Conservation (phyloP, 2,888 invertebrate species). For the Alentia gelatinosa region DNA sequence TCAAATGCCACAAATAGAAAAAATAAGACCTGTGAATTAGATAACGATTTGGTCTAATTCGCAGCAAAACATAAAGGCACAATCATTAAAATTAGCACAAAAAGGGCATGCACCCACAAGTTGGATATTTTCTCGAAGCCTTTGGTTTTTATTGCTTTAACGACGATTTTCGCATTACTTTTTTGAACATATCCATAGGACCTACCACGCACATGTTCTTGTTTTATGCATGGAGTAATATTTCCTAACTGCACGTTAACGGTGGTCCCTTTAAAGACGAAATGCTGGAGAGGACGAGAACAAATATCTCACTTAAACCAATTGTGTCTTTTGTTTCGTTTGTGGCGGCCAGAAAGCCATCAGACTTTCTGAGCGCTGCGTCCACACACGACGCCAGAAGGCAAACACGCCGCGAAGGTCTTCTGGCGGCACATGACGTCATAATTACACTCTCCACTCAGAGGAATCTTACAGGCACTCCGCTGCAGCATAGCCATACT, state of each 20-base stretch:
- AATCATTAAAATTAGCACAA: no score
- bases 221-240: not conserved
- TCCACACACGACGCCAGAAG: not conserved
- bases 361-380: not conserved
- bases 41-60: no score
- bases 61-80: no score
- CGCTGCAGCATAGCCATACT: no score
- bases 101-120: no score
- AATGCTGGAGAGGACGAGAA: not conserved
- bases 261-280: not conserved
- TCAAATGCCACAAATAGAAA: no score
- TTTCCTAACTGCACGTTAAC: not conserved
- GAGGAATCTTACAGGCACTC: not conserved
- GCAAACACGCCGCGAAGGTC: not conserved
- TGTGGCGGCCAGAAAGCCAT: not conserved
- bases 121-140: not conserved
- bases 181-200: not conserved
- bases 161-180: not conserved
- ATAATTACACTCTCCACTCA: not conserved
- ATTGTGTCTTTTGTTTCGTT: not conserved
- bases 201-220: not conserved
- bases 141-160: not conserved
- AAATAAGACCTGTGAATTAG: no score
- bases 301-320: not conserved
- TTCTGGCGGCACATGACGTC: not conserved